These are phyloP conservation scores for Labroides dimidiatus DNA, from an alignment of 2,797 vertebrate species.

Conservation along the genomic window DNA sequence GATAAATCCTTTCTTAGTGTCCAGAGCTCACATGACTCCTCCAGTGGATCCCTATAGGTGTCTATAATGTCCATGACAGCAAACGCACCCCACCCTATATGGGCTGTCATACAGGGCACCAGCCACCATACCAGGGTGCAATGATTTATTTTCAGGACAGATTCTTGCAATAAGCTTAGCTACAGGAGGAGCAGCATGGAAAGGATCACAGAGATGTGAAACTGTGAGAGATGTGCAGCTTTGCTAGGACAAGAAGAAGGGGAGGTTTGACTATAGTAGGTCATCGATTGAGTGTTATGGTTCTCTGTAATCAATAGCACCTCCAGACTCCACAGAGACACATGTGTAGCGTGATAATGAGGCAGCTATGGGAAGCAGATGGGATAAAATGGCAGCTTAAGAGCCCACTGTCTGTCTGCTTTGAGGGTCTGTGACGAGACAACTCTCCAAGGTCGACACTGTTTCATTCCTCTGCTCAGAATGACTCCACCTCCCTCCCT, in stretches of 20 bases:
- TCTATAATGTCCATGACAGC: constrained; percentile 32
- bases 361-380: constrained; percentile 43
- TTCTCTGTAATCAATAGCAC: constrained; percentile 66
- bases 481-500: constrained; percentile 3
- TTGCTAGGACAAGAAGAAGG: constrained; percentile 3
- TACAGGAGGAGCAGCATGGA: constrained; percentile 15
- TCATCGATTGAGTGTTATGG: constrained; percentile 72
- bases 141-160: constrained; percentile 35
- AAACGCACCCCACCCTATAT: constrained; percentile 12
- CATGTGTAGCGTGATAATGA: constrained; percentile 65
- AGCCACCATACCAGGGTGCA: no score
- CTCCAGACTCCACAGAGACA: constrained; percentile 59
- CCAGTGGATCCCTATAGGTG: constrained; percentile 32
- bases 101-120: constrained; percentile 25
- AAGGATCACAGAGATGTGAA: constrained; percentile 35
- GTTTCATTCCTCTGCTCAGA: constrained; percentile 33
- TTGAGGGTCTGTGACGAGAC: constrained; percentile 41
- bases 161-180: constrained; percentile 14
- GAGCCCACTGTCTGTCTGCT: constrained; percentile 25
- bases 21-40: constrained; percentile 31
- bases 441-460: constrained; percentile 55
- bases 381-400: constrained; percentile 12
- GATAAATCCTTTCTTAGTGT: constrained; percentile 48
- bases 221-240: constrained; percentile 25
- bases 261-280: constrained; percentile 42